These are phyloP conservation scores for Luidia sarsii DNA, from an alignment of 53 echinoderm and acorn worm genomes.

Conservation along the genomic window DNA sequence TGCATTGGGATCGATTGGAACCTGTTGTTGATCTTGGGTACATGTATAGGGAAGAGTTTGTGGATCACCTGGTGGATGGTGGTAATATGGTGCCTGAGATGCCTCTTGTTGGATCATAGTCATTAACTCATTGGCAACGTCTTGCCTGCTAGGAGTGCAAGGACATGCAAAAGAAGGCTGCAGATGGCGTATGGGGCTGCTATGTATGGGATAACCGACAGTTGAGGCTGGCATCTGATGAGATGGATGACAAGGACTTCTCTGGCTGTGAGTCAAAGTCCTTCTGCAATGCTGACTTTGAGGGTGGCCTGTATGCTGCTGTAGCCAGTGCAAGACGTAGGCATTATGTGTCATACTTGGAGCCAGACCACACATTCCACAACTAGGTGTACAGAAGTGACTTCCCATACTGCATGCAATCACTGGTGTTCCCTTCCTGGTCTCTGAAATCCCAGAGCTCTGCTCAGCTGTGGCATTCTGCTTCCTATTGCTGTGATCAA, in stretches of 20 bases:
- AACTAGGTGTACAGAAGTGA: neutral
- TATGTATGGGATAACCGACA: neutral
- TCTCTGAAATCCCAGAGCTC: neutral
- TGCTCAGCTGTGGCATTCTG: neutral
- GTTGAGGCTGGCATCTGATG: neutral
- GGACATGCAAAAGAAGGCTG: neutral
- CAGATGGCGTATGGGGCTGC: slow-evolving; percentile 30
- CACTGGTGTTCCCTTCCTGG: slow-evolving; percentile 5
- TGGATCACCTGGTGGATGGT: slow-evolving; percentile 13
- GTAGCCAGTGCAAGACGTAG: slow-evolving; percentile 41
- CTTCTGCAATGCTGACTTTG: slow-evolving; percentile 3
- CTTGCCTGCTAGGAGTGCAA: slow-evolving; percentile 12
- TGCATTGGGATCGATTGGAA: slow-evolving; percentile 41
- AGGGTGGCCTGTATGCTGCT: slow-evolving; percentile 25
- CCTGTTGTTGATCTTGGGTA: slow-evolving; percentile 5
- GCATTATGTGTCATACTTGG: slow-evolving; percentile 44
- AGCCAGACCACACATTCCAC: slow-evolving; percentile 27
- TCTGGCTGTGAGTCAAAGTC: neutral
- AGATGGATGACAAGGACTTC: slow-evolving; percentile 9
- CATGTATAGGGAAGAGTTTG: slow-evolving; percentile 8
- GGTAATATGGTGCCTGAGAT: neutral
- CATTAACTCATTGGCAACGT: slow-evolving; percentile 25
- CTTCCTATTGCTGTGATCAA: neutral
- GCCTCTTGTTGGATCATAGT: slow-evolving; percentile 39
- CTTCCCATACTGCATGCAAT: slow-evolving; percentile 16